Evolutionary conservation across 1,140 invertebrate species (phyloP).

Genomic region (Bombus ignitus): DNA sequence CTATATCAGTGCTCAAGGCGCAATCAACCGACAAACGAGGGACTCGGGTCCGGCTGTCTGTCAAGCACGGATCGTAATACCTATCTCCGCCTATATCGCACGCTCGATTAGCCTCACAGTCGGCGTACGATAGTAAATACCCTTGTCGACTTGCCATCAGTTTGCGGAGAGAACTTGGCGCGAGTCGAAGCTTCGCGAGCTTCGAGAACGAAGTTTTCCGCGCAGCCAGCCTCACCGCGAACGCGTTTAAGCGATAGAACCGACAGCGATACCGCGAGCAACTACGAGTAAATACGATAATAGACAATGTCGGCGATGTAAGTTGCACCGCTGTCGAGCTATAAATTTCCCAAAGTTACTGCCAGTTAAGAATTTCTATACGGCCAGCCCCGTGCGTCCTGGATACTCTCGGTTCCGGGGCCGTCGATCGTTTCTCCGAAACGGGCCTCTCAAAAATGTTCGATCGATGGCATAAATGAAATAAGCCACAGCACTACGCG

Average conservation of each 20-base stretch:
- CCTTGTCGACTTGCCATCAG: slow-evolving; percentile 2
- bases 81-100: background rate
- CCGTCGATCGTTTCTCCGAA: background rate
- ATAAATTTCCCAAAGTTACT: slow-evolving; percentile 50
- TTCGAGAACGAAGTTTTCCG: slow-evolving; percentile 13
- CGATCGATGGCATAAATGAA: background rate
- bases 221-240: background rate
- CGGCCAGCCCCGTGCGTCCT: background rate
- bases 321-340: background rate
- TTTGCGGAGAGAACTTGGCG: background rate
- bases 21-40: background rate
- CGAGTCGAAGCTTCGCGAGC: background rate
- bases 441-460: background rate
- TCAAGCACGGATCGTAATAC: background rate
- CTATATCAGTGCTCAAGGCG: background rate
- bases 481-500: background rate
- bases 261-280: slow-evolving; percentile 35
- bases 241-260: slow-evolving; percentile 32
- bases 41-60: background rate
- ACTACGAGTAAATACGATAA: slow-evolving; percentile 50
- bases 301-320: slow-evolving; percentile 26
- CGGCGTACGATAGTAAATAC: too few relatives aligned
- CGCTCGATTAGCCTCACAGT: background rate
- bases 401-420: background rate
- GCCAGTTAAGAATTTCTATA: slow-evolving; percentile 44